These are phyloP conservation scores for Deroptyus accipitrinus DNA, from an alignment of 2,113 vertebrate genomes.

Conservation along the genomic window DNA sequence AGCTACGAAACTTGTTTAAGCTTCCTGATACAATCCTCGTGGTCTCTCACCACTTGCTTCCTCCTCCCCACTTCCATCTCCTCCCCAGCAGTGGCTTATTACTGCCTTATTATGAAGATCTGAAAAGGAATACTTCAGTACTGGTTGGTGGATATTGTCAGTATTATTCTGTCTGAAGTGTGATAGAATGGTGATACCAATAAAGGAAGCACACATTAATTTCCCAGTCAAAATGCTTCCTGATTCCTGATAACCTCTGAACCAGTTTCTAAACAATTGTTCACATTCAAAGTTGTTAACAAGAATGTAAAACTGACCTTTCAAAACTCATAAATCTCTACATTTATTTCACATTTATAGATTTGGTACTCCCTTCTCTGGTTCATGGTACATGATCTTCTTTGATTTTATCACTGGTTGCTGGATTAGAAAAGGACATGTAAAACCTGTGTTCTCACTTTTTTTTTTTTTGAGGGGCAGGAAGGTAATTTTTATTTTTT, in stretches of 20 bases:
- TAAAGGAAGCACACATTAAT: background rate
- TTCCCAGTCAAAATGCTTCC: background rate
- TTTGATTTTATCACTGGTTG: background rate
- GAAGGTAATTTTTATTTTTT: background rate
- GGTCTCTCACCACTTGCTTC: background rate
- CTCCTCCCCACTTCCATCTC: background rate
- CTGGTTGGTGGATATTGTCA: background rate
- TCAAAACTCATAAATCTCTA: background rate
- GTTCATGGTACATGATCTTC: background rate
- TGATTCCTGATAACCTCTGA: background rate
- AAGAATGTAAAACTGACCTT: background rate
- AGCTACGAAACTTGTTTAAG: background rate
- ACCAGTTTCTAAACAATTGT: background rate
- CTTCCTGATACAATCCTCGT: background rate
- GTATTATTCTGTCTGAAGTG: background rate
- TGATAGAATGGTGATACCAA: background rate
- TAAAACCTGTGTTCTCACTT: background rate
- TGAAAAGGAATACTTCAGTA: background rate
- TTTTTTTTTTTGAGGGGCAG: accelerated
- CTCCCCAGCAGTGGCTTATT: background rate
- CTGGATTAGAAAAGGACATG: background rate
- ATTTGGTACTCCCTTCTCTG: background rate
- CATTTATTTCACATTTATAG: background rate
- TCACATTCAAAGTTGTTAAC: background rate
- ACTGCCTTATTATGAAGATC: background rate